Base-by-base conservation (phyloP, 2,113 vertebrate genomes). In the Cinclus mexicanus region DNA sequence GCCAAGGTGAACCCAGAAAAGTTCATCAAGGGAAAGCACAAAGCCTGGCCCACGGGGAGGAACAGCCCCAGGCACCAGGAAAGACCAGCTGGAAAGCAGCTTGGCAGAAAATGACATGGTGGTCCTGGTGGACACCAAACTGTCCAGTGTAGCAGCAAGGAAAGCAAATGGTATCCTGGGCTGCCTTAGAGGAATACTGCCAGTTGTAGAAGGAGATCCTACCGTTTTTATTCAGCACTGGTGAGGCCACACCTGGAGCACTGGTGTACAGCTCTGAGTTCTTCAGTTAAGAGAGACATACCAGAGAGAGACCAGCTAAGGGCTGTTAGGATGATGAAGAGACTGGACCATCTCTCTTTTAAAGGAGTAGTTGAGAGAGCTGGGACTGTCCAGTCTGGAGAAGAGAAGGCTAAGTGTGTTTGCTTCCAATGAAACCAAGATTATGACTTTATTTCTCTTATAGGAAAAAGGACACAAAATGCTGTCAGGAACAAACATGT, bases 201-300 rank as follows among this genome's bases (percentile, higher is more conserved):
- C 35, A 42, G 19, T 4, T 20, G 26, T 68, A 6, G 19, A 55
- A 20, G 37, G 55, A 49, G 28, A 69, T 74, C 24, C 31, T 59
- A 2, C 26, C 9, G 24, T 17, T 55, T 74, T 9, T 55, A 19
- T 21, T 67, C 13, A 29, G n/a, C 0, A 0, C 21, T 44, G 14
- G 11, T 37, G 26, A 67, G 47, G 41, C 28, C 31, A 28, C 14
- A 47, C 9, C 11, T 37, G 53, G 10, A 56, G 23, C 19, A 6
- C 65, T 24, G 8, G 14, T 33, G 60, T 24, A 29, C 20, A 29
- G 14, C 6, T 46, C 50, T 70, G 67, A 7, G 18, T 28, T 50
- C 28, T 2, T 25, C 41, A 65, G 78, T 26, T n/a, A 25, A 35
- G 37, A 70, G 22, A 65, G 26, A 42, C 16, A 14, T 37, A 29